A percentile compares a stretch with the other conserved stretches of the same genome.
These are phyloP conservation scores for Tarsius wallacei DNA, from an alignment of 2,797 vertebrate genomes.

Conservation along the genomic window DNA sequence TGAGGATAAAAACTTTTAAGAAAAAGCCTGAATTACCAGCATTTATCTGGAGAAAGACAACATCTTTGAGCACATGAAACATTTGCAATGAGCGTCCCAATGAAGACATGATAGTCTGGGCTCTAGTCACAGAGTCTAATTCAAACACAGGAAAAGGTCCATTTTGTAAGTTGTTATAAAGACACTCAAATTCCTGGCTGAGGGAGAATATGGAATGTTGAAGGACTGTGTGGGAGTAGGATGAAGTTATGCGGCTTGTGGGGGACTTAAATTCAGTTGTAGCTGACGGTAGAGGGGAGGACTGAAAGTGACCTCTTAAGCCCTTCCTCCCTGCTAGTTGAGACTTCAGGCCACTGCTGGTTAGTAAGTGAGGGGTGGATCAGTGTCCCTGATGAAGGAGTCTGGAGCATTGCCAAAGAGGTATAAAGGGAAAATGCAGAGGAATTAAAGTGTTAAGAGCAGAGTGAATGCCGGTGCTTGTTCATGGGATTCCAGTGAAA, in stretches of 20 bases:
- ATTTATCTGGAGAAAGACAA: slow-evolving; percentile 11
- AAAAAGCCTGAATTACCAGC: neutral
- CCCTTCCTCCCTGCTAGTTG: neutral
- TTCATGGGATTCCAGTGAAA: neutral
- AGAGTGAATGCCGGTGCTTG: neutral
- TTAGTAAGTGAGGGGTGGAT: neutral
- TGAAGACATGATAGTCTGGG: neutral
- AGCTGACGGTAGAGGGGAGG: neutral
- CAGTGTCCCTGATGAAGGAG: neutral
- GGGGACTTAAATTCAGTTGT: neutral
- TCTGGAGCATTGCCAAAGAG: neutral
- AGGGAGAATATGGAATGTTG: neutral
- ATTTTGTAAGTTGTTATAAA: neutral
- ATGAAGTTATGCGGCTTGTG: neutral
- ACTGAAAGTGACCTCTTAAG: neutral
- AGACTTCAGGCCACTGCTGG: neutral
- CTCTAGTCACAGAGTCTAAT: neutral
- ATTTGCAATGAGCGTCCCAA: neutral
- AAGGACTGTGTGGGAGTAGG: neutral
- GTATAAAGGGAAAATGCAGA: neutral
- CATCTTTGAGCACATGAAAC: neutral
- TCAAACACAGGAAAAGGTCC: neutral
- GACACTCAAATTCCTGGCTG: neutral
- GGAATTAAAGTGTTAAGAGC: neutral
- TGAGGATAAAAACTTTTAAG: slow-evolving; percentile 13